phyloP scores from a whole-genome alignment of 1,140 invertebrate species.

The Drosophila triauraria region DNA sequence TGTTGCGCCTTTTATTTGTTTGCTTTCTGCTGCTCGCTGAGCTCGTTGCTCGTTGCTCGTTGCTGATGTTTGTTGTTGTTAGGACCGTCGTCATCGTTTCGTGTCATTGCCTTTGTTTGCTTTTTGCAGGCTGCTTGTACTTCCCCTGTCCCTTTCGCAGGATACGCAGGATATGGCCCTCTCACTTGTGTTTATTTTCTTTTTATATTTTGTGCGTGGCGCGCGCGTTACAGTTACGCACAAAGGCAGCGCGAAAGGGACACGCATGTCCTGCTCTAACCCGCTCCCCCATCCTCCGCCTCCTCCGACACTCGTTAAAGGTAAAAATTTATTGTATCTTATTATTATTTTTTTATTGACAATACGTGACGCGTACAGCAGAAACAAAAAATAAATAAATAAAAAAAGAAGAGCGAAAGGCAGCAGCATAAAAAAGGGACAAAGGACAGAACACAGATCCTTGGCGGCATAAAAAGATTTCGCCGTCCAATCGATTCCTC shows the following conservation, averaged over 20 bases:
- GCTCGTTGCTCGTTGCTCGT: conserved; percentile 31
- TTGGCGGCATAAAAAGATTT: conserved; percentile 73
- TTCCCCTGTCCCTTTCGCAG: not conserved
- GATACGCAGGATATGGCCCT: conserved; percentile 18
- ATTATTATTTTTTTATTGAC: conserved; percentile 85
- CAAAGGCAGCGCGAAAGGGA: conserved; percentile 43
- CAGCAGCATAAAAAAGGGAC: conserved; percentile 33
- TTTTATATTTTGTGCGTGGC: conserved; percentile 76
- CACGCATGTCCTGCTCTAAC: conserved; percentile 63
- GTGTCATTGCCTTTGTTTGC: conserved; percentile 83
- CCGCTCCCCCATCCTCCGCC: not conserved
- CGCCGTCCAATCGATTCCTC: conserved; percentile 62
- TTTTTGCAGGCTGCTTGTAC: conserved; percentile 52
- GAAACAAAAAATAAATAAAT: conserved; percentile 56
- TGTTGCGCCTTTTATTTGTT: conserved; percentile 83
- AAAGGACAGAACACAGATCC: conserved; percentile 48
- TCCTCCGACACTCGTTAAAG: conserved; percentile 68
- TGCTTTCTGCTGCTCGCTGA: conserved; percentile 56
- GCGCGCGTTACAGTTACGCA: conserved; percentile 58
- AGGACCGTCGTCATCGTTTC: conserved; percentile 69
- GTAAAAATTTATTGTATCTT: conserved; percentile 84
- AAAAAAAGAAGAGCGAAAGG: conserved; percentile 17
- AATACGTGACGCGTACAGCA: conserved; percentile 83
- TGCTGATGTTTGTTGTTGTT: conserved; percentile 49
- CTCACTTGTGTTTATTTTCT: conserved; percentile 70